Percentiles rank a stretch among this genome's conserved stretches.
These are phyloP conservation scores for Chrysomallon squamiferum DNA, from an alignment of 1,140 invertebrate genomes.

Conservation along the genomic window DNA sequence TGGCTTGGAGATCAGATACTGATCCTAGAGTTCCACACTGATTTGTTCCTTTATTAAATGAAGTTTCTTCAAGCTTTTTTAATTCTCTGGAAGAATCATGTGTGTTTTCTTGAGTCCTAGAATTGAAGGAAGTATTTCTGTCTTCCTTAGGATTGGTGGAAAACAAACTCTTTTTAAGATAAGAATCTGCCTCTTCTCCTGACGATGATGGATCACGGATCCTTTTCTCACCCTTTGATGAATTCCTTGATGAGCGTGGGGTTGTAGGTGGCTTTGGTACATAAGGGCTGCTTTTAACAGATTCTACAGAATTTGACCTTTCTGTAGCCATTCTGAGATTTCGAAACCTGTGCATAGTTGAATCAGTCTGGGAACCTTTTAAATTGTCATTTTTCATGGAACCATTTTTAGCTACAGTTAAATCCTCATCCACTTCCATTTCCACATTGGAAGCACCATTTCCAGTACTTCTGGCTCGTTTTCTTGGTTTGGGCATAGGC, in stretches of 20 bases:
- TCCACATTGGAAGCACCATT: constrained; percentile 13
- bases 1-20: constrained; percentile 27
- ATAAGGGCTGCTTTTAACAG: constrained; percentile 45
- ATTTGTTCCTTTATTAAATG: neutral
- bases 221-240: constrained; percentile 42
- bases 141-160: neutral
- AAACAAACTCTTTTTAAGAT: constrained; percentile 22
- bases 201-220: constrained; percentile 42
- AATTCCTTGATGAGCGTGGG: constrained; percentile 29
- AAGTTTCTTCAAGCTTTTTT: constrained; percentile 15
- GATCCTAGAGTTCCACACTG: constrained; percentile 16
- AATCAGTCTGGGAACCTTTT: constrained; percentile 34
- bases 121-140: neutral
- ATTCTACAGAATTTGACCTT: constrained; percentile 36
- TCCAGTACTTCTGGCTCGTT: constrained; percentile 4
- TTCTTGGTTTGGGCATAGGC: constrained; percentile 12
- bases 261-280: constrained; percentile 50
- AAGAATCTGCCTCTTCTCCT: constrained; percentile 35
- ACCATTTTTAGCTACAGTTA: neutral
- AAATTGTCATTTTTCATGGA: neutral
- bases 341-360: constrained; percentile 41
- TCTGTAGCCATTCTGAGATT: constrained; percentile 42
- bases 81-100: neutral
- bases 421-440: constrained; percentile 20
- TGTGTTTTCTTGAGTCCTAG: neutral